phyloP scores from a whole-genome alignment of 2,113 vertebrate species.

The Oncorhynchus mykiss region DNA sequence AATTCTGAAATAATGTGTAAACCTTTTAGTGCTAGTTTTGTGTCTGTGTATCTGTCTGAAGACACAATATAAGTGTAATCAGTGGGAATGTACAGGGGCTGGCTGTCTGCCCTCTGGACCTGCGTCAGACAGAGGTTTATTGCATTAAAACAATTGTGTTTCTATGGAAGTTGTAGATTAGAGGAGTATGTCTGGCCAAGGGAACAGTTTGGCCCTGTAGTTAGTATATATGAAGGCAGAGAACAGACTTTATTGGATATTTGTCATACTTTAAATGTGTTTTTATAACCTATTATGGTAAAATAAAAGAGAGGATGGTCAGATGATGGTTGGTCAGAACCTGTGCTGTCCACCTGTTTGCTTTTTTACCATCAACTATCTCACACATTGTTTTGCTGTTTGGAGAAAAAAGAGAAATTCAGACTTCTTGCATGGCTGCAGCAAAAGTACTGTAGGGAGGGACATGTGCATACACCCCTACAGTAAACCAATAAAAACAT shows the following conservation, averaged over 20 bases:
- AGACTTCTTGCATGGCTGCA: background rate
- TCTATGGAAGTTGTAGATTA: background rate
- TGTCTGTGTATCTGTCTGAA: constrained; percentile 17
- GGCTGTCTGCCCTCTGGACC: constrained; percentile 10
- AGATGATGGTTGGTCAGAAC: background rate
- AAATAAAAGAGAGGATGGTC: background rate
- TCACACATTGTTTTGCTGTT: too few species aligned
- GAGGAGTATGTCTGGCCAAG: background rate
- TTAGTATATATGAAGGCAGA: background rate
- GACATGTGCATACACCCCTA: too few species aligned
- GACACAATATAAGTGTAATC: constrained; percentile 24
- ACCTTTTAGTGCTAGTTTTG: constrained; percentile 1
- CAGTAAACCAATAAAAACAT: too few species aligned
- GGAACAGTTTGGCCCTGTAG: background rate
- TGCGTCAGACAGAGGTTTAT: constrained; percentile 18
- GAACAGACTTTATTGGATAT: constrained; percentile 10
- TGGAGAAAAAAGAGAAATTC: background rate
- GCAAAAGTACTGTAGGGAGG: too few species aligned
- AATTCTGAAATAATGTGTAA: background rate
- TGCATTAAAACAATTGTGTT: background rate
- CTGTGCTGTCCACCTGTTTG: background rate
- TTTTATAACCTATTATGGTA: background rate
- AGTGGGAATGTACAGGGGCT: constrained; percentile 22
- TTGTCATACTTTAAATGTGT: constrained; percentile 1
- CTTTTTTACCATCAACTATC: too few species aligned